Base-by-base conservation (phyloP, 2,113 vertebrate species). In the Coryphaenoides rupestris region DNA sequence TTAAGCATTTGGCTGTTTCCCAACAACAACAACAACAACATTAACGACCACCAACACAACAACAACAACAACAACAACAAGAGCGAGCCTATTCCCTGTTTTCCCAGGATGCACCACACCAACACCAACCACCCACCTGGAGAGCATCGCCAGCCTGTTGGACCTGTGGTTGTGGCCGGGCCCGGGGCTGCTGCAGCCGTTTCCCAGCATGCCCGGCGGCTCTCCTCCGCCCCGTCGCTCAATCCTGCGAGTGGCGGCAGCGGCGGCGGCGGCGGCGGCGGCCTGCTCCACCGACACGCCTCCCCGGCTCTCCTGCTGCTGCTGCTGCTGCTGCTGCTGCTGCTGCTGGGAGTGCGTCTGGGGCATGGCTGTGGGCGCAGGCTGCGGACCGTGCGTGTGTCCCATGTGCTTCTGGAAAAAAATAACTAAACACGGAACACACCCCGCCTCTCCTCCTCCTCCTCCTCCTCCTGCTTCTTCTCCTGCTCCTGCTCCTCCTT, bases 111-210 rank as follows among this genome's bases (percentile, higher is more conserved):
- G 33, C 33, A 40, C 33, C 33, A 10, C 33, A 40, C 33, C 33
- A 40, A 7, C 33, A 40, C 33, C 33, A 40, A 40, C 33, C 33
- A 40, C 47, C 15, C 15, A 87, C 85, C 85, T 87, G 26, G 96
- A 95, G 70, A 98, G 81, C 65, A 94, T 89, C 65, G 92, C 89
- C 65, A 96, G 86, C 49, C 90, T 96, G 54, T 87, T 89, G 10
- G 93, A 86, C 58, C 90, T 90, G 24, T 91, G 86, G 77, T 84
- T 91, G 64, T 91, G 85, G 77, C 80, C 88, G 58, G n/a, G n/a
- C n/a, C 79, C 87, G 64, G 33, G 33, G 33, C 33, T 40, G 33
- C 33, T 40, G 33, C 33, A 40, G 33, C 33, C 33, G 33, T 40
- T 12, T 40, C 7, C 33, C 10, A 80, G 75, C 3, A 85, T 61